phyloP scores from a whole-genome alignment of 2,797 vertebrate species.

The Salarias fasciatus region DNA sequence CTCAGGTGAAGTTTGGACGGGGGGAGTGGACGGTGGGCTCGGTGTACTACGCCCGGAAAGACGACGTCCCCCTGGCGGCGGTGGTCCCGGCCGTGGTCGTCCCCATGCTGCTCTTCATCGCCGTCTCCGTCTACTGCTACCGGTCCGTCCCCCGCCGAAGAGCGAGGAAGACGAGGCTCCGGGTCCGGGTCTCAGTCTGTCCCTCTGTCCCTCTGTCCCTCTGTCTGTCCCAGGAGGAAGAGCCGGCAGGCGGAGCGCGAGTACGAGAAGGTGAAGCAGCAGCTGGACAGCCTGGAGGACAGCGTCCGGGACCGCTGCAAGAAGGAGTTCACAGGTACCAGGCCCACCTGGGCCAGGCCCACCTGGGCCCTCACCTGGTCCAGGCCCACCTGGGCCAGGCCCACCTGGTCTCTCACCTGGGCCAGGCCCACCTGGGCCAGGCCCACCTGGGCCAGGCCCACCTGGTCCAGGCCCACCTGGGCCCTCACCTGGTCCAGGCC shows the following conservation, averaged over 20 bases:
- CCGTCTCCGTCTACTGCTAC: conserved; percentile 92
- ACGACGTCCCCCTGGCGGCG: conserved; percentile 85
- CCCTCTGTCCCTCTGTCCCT: too few relatives aligned
- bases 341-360: too few relatives aligned
- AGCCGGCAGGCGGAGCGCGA: conserved; percentile 96
- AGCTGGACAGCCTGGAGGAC: conserved; percentile 95
- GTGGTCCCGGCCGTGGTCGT: conserved; percentile 93
- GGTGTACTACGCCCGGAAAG: conserved; percentile 86
- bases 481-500: too few relatives aligned
- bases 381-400: too few relatives aligned
- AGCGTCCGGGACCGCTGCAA: conserved; percentile 98
- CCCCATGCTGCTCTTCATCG: conserved; percentile 92
- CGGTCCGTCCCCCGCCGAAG: too few relatives aligned
- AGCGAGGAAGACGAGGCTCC: not conserved
- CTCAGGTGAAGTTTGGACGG: conserved; percentile 91
- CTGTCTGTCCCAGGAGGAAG: conserved; percentile 85
- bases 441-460: too few relatives aligned
- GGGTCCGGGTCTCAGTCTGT: too few relatives aligned
- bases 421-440: too few relatives aligned
- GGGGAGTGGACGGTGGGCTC: conserved; percentile 90
- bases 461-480: too few relatives aligned
- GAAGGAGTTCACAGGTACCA: conserved; percentile 99
- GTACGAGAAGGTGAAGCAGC: conserved; percentile 96
- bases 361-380: too few relatives aligned
- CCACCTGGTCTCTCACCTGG: too few relatives aligned